Percentiles rank a stretch among this genome's conserved stretches.
Evolutionary conservation across 92 coral and sea anemone species (phyloP).

Genomic region (Siderastrea siderea): DNA sequence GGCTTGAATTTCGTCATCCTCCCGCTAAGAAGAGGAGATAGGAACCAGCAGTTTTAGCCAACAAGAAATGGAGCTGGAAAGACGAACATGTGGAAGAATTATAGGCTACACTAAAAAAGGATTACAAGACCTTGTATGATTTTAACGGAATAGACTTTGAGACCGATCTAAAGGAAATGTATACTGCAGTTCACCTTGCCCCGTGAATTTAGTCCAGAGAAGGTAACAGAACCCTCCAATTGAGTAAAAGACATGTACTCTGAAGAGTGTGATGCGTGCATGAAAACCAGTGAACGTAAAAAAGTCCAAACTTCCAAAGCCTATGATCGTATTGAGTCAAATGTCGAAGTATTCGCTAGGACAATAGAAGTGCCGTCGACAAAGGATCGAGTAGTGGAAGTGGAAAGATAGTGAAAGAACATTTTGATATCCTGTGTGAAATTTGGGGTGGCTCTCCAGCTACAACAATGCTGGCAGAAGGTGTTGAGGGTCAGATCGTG

Average conservation of each 20-base stretch:
- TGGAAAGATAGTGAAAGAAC: constrained; percentile 15
- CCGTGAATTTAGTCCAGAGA: constrained; percentile 26
- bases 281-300: constrained; percentile 1
- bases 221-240: constrained; percentile 24
- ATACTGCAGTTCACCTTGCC: constrained; percentile 15
- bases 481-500: background rate
- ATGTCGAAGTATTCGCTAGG: constrained; percentile 21
- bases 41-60: constrained; percentile 4
- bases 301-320: background rate
- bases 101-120: background rate
- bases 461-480: constrained; percentile 28
- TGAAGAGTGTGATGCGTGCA: constrained; percentile 25
- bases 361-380: constrained; percentile 10
- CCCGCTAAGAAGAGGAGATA: background rate
- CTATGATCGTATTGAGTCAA: constrained; percentile 13
- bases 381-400: constrained; percentile 14
- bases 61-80: background rate
- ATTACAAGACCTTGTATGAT: background rate
- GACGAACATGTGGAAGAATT: background rate
- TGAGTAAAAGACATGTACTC: constrained; percentile 16
- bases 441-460: constrained; percentile 21
- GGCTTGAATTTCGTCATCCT: background rate
- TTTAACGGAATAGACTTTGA: constrained; percentile 24
- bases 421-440: constrained; percentile 21
- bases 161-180: constrained; percentile 5